Conservation (phyloP, 2,888 invertebrate genomes). For the Microplitis deprimator region DNA sequence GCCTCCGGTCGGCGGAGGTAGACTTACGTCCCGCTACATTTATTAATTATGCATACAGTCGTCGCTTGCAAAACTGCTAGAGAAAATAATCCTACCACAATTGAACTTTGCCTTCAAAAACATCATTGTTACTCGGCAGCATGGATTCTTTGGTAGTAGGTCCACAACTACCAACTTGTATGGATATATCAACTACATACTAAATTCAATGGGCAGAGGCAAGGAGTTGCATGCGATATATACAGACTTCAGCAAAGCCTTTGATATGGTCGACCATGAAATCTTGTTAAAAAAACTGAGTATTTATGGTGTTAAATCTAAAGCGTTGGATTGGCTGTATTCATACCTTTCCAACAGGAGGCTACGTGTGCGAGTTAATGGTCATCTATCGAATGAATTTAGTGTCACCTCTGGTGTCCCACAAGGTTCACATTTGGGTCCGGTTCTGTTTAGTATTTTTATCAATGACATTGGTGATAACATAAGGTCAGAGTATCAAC, state of each 20-base stretch:
- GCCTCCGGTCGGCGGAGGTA: no score
- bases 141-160: not conserved
- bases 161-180: not conserved
- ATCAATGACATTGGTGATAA: slow-evolving; percentile 1
- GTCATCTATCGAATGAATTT: not conserved
- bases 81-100: no score
- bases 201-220: not conserved
- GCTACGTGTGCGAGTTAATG: not conserved
- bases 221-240: not conserved
- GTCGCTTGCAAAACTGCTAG: no score
- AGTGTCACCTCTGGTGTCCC: not conserved
- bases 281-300: not conserved
- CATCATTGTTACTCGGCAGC: not conserved
- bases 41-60: no score
- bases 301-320: not conserved
- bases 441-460: not conserved
- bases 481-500: not conserved
- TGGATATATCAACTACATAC: not conserved
- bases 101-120: no score
- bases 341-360: not conserved
- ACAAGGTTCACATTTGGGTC: slow-evolving; percentile 2
- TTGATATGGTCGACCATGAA: not conserved
- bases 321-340: not conserved
- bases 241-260: not conserved
- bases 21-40: no score